These are phyloP conservation scores for Nyctibius grandis DNA, from an alignment of 2,797 vertebrate species.

Conservation along the genomic window DNA sequence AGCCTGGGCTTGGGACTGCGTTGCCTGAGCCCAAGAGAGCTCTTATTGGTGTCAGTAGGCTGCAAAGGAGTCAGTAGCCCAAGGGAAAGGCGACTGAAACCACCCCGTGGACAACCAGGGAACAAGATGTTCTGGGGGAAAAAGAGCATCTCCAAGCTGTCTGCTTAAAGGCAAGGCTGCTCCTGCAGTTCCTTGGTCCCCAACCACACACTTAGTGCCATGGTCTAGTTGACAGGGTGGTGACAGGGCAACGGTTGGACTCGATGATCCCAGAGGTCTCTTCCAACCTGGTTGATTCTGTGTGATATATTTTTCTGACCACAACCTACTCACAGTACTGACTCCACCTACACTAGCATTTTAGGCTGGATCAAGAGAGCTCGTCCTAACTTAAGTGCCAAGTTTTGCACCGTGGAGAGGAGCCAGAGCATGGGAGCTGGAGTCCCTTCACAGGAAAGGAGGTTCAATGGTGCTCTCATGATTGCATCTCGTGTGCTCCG, in stretches of 20 bases:
- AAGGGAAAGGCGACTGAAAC: background rate
- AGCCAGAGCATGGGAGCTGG: background rate
- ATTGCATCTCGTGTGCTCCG: background rate
- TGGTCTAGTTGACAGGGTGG: no score
- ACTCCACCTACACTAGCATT: background rate
- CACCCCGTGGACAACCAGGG: background rate
- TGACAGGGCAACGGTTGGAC: no score
- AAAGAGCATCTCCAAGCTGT: background rate
- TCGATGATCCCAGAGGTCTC: no score
- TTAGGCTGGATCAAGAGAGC: background rate
- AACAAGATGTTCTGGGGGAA: background rate
- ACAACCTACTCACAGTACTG: no score
- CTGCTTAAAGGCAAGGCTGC: background rate
- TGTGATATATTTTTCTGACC: no score
- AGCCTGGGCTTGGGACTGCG: rapidly evolving
- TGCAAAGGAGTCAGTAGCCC: background rate
- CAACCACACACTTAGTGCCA: no score
- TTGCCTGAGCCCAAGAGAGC: background rate
- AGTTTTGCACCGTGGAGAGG: background rate
- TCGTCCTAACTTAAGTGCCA: background rate
- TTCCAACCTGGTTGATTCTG: no score
- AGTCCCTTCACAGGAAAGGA: rapidly evolving
- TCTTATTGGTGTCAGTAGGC: background rate
- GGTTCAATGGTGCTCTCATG: background rate
- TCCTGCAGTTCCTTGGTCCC: background rate